Evolutionary conservation across 2,113 vertebrate genomes (phyloP), one percentile per base, ranked within the genome.

Genomic region (Colius striatus): DNA sequence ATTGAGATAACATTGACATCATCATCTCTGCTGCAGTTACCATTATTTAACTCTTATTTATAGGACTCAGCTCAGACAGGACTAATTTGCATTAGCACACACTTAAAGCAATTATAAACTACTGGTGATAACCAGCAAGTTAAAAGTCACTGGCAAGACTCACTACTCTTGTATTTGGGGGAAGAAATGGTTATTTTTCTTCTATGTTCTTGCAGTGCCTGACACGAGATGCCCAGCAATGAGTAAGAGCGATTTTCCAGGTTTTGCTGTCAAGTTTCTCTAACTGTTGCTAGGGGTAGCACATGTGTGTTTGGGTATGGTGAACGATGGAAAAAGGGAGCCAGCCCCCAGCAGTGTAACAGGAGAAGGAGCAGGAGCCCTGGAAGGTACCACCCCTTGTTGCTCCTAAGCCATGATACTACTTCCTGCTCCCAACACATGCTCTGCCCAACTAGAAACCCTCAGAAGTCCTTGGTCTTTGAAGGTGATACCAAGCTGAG

Each of bases 31-130:
- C 43, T 81, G 72, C 72, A 61, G 32, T 66, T 90, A 58, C 30
- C 58, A 38, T 89, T 53, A 74, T 86, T 90, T 92, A 81, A 74
- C 89, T 77, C 34, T 74, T 88, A 34, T 86, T 94, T 81, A 61
- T 41, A 74, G 85, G 85, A 17, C 68, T 71, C 54, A 68, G 32
- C 32, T 34, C 9, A 2, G 51, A 34, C 54, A 85, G 71, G 43
- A 90, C 48, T 79, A 92, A 82, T 34, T 91, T 84, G 60, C 53
- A 50, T 77, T 77, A 94, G 68, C 50, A 54, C 76, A 77, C 41
- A 47, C 30, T 70, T 6, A 67, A 19, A 84, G 20, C 2, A 8
- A 30, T 29, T 54, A 3, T 32, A 47, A 83, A 83, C 16, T 67
- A 11, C 51, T 84, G 74, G 36, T 92, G 63, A 89, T 29, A 91